Evolutionary conservation across 1,140 invertebrate species (phyloP), one percentile per base, ranked within the genome.

Genomic region (Propsilocerus akamusi): DNA sequence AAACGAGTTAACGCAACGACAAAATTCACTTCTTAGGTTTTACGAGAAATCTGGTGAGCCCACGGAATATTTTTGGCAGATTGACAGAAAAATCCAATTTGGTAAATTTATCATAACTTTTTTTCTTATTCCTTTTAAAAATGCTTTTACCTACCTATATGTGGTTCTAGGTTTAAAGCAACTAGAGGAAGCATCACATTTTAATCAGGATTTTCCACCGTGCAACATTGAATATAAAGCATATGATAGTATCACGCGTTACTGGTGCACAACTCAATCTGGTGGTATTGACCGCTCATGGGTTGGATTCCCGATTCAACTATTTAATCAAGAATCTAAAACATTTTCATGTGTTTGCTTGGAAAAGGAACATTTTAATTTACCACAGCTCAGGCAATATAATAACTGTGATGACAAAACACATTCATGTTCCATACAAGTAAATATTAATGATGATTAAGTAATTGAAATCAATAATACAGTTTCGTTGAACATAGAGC

Each of bases 41-140:
- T 41, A 41, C 11, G 34, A 41, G 22, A 6, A 5, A 5, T 14
- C 17, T 17, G 14, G 34, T 6, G 22, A 4, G 17, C 34, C 34
- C 8, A 41, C 34, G 14, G 34, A 41, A 41, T 41, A 41, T 41
- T 41, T 41, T 41, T 41, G 34, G 34, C 7, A 14, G 22, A 41
- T 41, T 41, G 34, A 41, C 5, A 41, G 34, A 41, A 41, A 41
- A 41, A 41, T 41, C 22, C 34, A 41, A 41, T 41, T 41, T 41
- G 34, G 34, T 41, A 17, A 22, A 20, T 41, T n/a, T n/a, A n/a
- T n/a, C n/a, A n/a, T n/a, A n/a, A n/a, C n/a, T n/a, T n/a, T n/a
- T n/a, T n/a, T n/a, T n/a, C n/a, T n/a, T n/a, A 20, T 41, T 41
- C 14, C 8, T 41, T 5, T 17, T 6, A 2, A 17, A 17, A 22